A percentile compares a stretch with the other conserved stretches of the same genome.
phyloP scores from a whole-genome alignment of 2,797 vertebrate species.

The Amphiprion clarkii region DNA sequence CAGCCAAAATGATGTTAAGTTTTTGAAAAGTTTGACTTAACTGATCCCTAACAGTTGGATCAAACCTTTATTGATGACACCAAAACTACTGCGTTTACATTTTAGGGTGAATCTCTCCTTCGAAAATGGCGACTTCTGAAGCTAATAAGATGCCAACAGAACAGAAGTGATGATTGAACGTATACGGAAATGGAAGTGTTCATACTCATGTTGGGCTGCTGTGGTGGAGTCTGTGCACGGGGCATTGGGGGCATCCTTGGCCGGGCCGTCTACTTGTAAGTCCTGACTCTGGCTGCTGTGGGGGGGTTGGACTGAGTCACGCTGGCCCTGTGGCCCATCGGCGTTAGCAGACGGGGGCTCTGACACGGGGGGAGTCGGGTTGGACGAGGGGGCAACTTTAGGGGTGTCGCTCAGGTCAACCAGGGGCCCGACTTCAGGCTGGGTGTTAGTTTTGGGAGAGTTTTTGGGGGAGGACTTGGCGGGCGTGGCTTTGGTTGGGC shows the following conservation, averaged over 20 bases:
- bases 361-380: constrained; percentile 75
- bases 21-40: too few species aligned
- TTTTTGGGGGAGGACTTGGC: constrained; percentile 85
- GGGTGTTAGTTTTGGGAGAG: constrained; percentile 82
- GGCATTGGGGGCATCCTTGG: constrained; percentile 91
- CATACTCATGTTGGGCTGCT: constrained; percentile 95
- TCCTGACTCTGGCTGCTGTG: constrained; percentile 85
- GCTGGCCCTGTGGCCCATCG: constrained; percentile 76
- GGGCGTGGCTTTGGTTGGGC: constrained; percentile 78
- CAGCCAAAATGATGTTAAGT: too few species aligned
- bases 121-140: neutral
- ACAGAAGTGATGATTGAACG: constrained; percentile 71
- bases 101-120: constrained; percentile 34
- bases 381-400: constrained; percentile 76
- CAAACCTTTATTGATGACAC: too few species aligned
- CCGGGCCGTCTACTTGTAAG: constrained; percentile 92
- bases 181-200: constrained; percentile 84
- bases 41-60: too few species aligned
- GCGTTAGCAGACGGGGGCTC: constrained; percentile 68
- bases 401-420: constrained; percentile 92
- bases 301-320: constrained; percentile 80
- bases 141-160: constrained; percentile 59
- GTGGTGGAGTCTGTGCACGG: constrained; percentile 87
- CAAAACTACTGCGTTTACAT: neutral
- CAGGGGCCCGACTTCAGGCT: constrained; percentile 88